phyloP scores from a whole-genome alignment of 2,113 vertebrate genomes.

The Trichechus manatus region DNA sequence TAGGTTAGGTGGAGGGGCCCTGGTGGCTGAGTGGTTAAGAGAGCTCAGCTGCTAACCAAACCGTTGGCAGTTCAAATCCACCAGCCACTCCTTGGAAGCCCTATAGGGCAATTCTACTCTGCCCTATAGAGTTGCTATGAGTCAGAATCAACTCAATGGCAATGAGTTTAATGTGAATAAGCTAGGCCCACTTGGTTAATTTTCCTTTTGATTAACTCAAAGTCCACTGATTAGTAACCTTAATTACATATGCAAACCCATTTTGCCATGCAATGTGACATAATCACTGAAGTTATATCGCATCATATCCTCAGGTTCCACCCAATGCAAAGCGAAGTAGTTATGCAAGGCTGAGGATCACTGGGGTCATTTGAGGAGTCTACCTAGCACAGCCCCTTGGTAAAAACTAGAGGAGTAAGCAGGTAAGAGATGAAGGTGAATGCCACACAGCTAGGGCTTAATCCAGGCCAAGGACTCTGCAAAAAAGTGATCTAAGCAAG shows the following conservation, averaged over 20 bases:
- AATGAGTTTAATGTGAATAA: background rate
- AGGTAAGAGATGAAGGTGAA: background rate
- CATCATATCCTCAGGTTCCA: background rate
- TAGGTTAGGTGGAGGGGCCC: background rate
- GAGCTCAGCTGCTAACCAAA: too few relatives aligned
- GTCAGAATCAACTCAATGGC: too few relatives aligned
- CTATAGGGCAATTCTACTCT: too few relatives aligned
- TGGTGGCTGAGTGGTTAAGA: too few relatives aligned
- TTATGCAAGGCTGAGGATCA: background rate
- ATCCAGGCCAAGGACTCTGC: background rate
- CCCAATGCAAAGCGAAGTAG: background rate
- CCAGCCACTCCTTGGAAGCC: too few relatives aligned
- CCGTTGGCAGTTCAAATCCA: too few relatives aligned
- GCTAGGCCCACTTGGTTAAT: background rate
- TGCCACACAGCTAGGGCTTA: background rate
- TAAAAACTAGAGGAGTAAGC: background rate
- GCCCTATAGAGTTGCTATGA: too few relatives aligned
- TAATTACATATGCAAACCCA: background rate
- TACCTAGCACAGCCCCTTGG: background rate
- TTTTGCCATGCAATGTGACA: background rate
- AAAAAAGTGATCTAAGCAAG: background rate
- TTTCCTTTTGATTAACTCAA: constrained; percentile 23
- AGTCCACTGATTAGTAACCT: background rate
- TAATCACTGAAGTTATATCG: background rate
- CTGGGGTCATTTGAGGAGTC: background rate